Evolutionary conservation across 2,113 vertebrate species (phyloP).

Genomic region (Myrmecobius fasciatus): DNA sequence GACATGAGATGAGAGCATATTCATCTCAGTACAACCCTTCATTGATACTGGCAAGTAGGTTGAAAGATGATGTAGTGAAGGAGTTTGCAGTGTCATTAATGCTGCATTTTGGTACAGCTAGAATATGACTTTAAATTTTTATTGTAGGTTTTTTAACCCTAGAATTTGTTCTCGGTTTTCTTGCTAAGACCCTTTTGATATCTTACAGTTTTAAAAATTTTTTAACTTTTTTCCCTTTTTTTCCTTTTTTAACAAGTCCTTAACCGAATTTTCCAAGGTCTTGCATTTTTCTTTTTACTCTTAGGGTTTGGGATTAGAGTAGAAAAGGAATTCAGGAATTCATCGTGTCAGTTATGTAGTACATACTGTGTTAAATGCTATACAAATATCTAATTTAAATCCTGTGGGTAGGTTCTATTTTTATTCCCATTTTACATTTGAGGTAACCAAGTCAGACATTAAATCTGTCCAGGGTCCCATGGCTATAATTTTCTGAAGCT

Average conservation of each 20-base stretch:
- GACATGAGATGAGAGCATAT: conserved; percentile 8
- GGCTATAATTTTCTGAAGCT: not conserved
- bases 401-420: not conserved
- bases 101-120: not conserved
- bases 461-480: not conserved
- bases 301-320: not conserved
- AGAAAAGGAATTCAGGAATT: not conserved
- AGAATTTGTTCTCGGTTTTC: conserved; percentile 41
- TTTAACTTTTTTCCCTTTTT: conserved; percentile 43
- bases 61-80: not conserved
- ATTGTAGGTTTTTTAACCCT: conserved; percentile 38
- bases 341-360: not conserved
- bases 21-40: not conserved
- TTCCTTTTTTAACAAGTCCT: conserved; percentile 9
- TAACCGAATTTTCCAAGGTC: not conserved
- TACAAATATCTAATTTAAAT: not conserved
- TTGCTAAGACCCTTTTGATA: conserved; percentile 27
- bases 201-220: conserved; percentile 28
- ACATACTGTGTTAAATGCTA: not conserved
- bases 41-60: not conserved
- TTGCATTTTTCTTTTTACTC: conserved; percentile 7
- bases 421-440: not conserved
- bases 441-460: not conserved
- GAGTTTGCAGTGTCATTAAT: conserved; percentile 28
- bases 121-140: conserved; percentile 16